Base-by-base conservation (phyloP, 2,888 invertebrate genomes). In the Dynastes grantii region DNA sequence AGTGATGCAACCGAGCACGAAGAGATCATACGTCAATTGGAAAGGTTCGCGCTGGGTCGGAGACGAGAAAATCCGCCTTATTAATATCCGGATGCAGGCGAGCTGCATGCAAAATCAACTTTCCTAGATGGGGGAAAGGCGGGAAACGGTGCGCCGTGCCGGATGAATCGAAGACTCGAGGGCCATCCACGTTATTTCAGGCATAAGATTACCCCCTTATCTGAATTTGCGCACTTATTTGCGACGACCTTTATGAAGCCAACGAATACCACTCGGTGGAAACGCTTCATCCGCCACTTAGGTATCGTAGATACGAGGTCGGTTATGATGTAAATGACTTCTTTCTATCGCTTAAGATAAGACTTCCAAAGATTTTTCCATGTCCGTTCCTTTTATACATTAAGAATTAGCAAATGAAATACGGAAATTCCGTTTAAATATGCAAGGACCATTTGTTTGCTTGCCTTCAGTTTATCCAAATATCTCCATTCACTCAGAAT, bases 131-230 rank as follows among this genome's bases (percentile, higher is more conserved):
- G 82, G 80, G 82, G 83, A 82, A 80, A 79, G 83, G 76, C 16
- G 8, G 55, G 8, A 5, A 4, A 16, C 16, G 22, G 2, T 55
- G 3, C 11, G 16, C 55, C 16, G 16, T 16, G 22, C 55, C 16
- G 6, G 16, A 0, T 4, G 80, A 79, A 81, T 83, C 80, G 79
- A 77, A 79, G 80, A 79, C 79, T 82, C 79, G 80, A 83, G 80
- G 79, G 77, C 81, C 81, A 81, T 82, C 82, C 78, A 82, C 82
- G 82, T 82, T 81, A 84, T 81, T 78, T 81, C 83, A 82, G 80
- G 81, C 81, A 81, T 82, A 79, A 82, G 81, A 81, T 83, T 83
- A 58, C 81, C 77, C 80, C 76, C 76, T 80, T 82, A 78, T 77
- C 79, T 73, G 76, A 80, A 81, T 81, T 81, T 79, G 76, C 76